Percentiles rank a stretch among this genome's conserved stretches.
Evolutionary conservation across 2,797 vertebrate genomes (phyloP).

Genomic region (Gymnoscopelus braueri): DNA sequence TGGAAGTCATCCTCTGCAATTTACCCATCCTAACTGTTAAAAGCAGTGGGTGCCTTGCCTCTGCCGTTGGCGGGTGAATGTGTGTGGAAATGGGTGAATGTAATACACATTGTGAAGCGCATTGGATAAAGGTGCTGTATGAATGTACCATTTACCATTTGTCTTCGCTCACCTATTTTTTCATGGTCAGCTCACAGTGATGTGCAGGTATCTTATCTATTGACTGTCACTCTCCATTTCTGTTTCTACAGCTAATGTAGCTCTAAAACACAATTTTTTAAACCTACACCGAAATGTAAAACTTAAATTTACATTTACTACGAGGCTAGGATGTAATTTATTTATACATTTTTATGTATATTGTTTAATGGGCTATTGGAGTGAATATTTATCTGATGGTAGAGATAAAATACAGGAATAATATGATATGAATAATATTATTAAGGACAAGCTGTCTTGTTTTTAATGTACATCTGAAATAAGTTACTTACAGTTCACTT

Average conservation of each 20-base stretch:
- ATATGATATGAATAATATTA: slow-evolving; percentile 12
- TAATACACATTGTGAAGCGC: too few species aligned
- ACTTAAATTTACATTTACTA: too few species aligned
- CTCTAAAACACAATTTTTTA: not conserved
- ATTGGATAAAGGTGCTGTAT: too few species aligned
- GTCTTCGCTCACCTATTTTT: slow-evolving; percentile 26
- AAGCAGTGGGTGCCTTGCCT: too few species aligned
- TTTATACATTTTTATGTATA: not conserved
- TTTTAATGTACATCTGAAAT: slow-evolving; percentile 13
- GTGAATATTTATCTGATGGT: not conserved
- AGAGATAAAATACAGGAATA: slow-evolving; percentile 8
- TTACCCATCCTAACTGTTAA: too few species aligned
- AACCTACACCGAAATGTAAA: too few species aligned
- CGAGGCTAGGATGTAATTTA: not conserved
- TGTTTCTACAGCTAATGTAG: not conserved
- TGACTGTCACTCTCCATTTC: not conserved
- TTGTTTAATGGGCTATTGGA: not conserved
- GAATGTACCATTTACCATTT: slow-evolving; percentile 14
- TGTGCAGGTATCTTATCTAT: slow-evolving; percentile 27
- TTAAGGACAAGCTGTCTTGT: not conserved
- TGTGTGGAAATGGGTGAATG: too few species aligned
- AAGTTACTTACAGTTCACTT: too few species aligned
- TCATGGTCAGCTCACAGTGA: slow-evolving; percentile 22
- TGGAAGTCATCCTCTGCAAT: too few species aligned
- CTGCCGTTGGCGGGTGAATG: too few species aligned